Evolutionary conservation across 2,888 invertebrate species (phyloP), one percentile per base, ranked within the genome.

Genomic region (Pelosia muscerda): DNA sequence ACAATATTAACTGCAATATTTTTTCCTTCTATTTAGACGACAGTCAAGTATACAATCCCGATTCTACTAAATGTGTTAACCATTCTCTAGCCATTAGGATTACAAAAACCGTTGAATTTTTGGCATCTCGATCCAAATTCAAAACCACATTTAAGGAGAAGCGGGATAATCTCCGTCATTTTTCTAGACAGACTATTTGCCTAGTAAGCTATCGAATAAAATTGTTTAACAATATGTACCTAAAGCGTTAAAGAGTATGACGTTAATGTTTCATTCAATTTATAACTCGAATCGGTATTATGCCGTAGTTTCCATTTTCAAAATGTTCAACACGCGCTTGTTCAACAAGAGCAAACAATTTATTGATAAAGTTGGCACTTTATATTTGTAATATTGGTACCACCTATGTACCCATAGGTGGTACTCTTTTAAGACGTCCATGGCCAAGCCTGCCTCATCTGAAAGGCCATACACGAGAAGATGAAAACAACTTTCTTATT

Each of bases 251-350:
- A 15, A 54, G 26, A n/a, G 54, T 60, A 11, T 26, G 58, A 25
- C 54, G 53, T 60, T 65, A 34, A 61, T 31, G 61, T 61, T 38
- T 28, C 19, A 26, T 61, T 56, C 38, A 55, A 42, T 28, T 61
- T 66, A 28, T 42, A 38, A 66, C 55, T n/a, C 26, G 19, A 53
- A 65, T 49, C 19, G 25, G 34, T 59, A 59, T 54, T 53, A 57
- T 34, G 26, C 31, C 31, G 56, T 34, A 11, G 26, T 26, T 23
- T 34, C 62, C 11, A 66, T 31, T 59, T 68, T 22, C 22, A 42
- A n/a, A 34, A 66, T 28, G 28, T 8, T 49, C n/a, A 9, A 23
- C 6, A 38, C 13, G 5, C 34, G 23, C 13, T 49, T 22, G 34
- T 9, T n/a, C 9, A 34, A 22, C 31, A 58, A 8, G 13, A n/a